Conservation (phyloP, 2,113 vertebrate species). For the Emberiza fucata region DNA sequence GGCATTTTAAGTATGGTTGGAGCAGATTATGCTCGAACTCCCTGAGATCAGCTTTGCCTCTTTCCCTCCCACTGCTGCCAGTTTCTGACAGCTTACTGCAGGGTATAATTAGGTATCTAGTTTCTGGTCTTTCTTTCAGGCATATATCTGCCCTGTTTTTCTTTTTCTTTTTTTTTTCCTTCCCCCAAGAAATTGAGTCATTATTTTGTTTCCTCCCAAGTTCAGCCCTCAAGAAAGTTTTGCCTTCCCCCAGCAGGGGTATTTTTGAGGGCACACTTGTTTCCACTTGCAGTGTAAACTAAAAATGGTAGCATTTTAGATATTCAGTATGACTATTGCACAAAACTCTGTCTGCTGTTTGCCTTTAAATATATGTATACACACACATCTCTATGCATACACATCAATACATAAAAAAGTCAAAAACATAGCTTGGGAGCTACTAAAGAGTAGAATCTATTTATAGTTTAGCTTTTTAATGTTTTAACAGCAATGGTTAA, state of each 20-base stretch:
- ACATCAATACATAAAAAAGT: background rate
- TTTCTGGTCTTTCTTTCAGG: conserved; percentile 40
- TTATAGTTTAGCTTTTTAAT: conserved; percentile 20
- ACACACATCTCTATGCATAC: background rate
- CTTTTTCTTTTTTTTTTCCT: background rate
- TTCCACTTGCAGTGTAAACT: background rate
- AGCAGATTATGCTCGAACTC: conserved; percentile 31
- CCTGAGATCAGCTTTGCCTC: conserved; percentile 39
- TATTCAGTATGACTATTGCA: background rate
- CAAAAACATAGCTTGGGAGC: background rate
- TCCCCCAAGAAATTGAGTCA: background rate
- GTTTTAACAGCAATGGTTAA: conserved; percentile 26
- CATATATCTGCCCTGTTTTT: background rate
- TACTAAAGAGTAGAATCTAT: background rate
- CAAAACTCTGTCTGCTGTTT: background rate
- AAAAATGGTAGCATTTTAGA: background rate
- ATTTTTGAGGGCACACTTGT: background rate
- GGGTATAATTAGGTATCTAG: conserved; percentile 60
- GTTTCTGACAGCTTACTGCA: conserved; percentile 60
- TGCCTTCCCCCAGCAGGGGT: background rate
- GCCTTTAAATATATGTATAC: background rate
- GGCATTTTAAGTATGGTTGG: conserved; percentile 34
- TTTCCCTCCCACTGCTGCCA: conserved; percentile 51
- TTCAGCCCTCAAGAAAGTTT: conserved; percentile 14
- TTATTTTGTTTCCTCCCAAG: background rate